A percentile compares a stretch with the other conserved stretches of the same genome.
Evolutionary conservation across 2,888 invertebrate genomes (phyloP).

Genomic region (Eupsilia transversa): DNA sequence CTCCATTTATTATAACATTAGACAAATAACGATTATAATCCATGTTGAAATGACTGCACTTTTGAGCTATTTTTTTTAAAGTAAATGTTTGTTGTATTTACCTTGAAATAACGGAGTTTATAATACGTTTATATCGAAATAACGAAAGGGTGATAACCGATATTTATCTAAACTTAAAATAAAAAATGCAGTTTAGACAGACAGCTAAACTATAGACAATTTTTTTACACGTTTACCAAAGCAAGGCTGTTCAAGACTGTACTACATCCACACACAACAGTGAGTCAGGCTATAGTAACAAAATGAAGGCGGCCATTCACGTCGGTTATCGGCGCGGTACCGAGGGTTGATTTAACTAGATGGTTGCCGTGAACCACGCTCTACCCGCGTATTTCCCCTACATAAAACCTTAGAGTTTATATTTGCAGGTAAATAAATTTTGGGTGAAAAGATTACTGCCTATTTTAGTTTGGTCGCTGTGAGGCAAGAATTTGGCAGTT

Average conservation of each 20-base stretch:
- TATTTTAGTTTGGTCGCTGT: constrained; percentile 13
- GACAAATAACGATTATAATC: too few species aligned
- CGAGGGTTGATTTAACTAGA: constrained; percentile 74
- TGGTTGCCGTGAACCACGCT: constrained; percentile 69
- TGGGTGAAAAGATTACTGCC: constrained; percentile 41
- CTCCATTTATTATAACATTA: too few species aligned
- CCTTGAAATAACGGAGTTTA: too few species aligned
- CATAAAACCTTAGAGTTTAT: constrained; percentile 64
- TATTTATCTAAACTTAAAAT: too few species aligned
- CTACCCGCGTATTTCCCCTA: constrained; percentile 67
- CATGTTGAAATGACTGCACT: too few species aligned
- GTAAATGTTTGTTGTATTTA: too few species aligned
- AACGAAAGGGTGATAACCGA: too few species aligned
- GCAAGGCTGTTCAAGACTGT: constrained; percentile 10
- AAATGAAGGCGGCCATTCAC: constrained; percentile 69
- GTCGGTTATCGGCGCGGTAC: constrained; percentile 65
- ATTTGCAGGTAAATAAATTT: constrained; percentile 17
- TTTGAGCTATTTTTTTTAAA: too few species aligned
- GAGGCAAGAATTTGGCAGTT: constrained; percentile 16
- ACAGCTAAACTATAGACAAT: neutral
- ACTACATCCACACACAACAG: constrained; percentile 44
- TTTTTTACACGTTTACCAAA: neutral
- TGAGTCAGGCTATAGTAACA: constrained; percentile 67
- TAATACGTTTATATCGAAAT: too few species aligned
- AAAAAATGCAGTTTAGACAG: too few species aligned